phyloP scores from a whole-genome alignment of 2,888 invertebrate species.

The Agrotis clavis region DNA sequence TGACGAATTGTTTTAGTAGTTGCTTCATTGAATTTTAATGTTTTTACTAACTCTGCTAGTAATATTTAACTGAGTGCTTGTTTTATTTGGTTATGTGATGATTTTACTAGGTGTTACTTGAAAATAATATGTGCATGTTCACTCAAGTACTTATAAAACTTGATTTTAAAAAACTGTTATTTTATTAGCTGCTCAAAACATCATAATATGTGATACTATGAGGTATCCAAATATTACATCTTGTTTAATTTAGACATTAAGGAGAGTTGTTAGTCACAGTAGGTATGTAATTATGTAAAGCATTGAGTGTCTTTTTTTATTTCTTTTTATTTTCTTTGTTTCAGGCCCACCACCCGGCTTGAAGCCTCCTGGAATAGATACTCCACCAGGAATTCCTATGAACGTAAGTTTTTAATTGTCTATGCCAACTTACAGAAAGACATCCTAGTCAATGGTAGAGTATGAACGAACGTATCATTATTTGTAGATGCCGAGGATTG shows the following conservation, averaged over 20 bases:
- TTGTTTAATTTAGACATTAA: neutral
- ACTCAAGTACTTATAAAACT: constrained; percentile 1
- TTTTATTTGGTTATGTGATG: constrained; percentile 1
- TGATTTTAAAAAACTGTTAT: constrained; percentile 4
- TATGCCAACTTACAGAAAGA: neutral
- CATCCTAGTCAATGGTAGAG: neutral
- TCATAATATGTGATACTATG: no score
- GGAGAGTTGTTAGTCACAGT: neutral
- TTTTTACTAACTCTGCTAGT: constrained; percentile 34
- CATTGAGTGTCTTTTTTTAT: no score
- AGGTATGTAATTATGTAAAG: no score
- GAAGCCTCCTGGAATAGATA: constrained; percentile 87
- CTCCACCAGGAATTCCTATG: constrained; percentile 75
- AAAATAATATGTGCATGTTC: constrained; percentile 20
- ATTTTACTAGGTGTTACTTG: constrained; percentile 17
- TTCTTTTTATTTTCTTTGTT: constrained; percentile 78
- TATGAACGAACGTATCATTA: neutral
- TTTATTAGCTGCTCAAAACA: neutral
- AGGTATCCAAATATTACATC: no score
- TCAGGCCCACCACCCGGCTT: constrained; percentile 79
- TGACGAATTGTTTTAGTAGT: constrained; percentile 6
- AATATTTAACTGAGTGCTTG: constrained; percentile 24
- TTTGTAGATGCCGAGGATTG: constrained; percentile 80
- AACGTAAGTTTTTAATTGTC: constrained; percentile 75
- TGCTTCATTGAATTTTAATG: constrained; percentile 29